A percentile compares a stretch with the other conserved stretches of the same genome.
Evolutionary conservation across 2,113 vertebrate genomes (phyloP).

Genomic region (Nycticorax nycticorax): DNA sequence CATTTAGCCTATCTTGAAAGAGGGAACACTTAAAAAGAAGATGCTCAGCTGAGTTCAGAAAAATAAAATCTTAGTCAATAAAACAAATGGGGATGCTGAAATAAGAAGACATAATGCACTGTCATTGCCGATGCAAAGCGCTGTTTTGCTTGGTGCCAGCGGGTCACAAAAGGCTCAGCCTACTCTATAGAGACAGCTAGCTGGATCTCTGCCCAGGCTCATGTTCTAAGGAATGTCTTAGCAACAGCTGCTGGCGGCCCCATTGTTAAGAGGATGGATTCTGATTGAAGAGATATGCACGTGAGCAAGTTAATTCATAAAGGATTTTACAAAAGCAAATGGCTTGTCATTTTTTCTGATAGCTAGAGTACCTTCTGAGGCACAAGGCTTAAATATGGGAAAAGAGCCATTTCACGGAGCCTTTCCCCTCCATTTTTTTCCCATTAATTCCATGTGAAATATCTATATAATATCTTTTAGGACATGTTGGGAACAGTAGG

Average conservation of each 20-base stretch:
- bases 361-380: background rate
- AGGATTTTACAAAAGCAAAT: conserved; percentile 6
- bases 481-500: background rate
- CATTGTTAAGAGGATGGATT: conserved; percentile 21
- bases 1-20: background rate
- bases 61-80: background rate
- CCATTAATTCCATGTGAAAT: background rate
- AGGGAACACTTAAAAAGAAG: conserved; percentile 7
- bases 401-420: background rate
- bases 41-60: background rate
- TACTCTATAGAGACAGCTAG: conserved; percentile 25
- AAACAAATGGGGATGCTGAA: conserved; percentile 2
- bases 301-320: conserved; percentile 9
- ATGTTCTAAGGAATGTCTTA: conserved; percentile 60
- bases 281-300: background rate
- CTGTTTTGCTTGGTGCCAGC: conserved; percentile 23
- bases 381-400: background rate
- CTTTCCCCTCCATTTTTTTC: background rate
- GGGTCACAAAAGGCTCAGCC: conserved; percentile 52
- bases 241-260: conserved; percentile 52
- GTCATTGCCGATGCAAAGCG: background rate
- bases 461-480: background rate
- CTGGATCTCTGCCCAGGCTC: conserved; percentile 54
- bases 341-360: background rate
- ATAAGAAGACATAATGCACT: background rate